Evolutionary conservation across 53 echinoderm and acorn worm species (phyloP).

Genomic region (Actinopyga echinites): DNA sequence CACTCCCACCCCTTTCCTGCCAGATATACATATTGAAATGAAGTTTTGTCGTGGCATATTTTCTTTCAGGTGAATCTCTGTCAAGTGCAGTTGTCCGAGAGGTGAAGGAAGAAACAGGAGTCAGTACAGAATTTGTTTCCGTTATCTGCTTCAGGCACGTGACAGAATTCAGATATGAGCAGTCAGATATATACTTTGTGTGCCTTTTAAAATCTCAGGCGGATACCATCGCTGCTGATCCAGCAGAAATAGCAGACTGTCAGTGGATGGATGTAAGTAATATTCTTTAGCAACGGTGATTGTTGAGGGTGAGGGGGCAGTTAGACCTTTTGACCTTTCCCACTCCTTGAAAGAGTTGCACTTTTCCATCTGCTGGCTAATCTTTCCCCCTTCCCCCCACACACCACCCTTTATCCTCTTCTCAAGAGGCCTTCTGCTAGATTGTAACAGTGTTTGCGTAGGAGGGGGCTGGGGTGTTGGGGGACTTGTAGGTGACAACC

Average conservation of each 20-base stretch:
- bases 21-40: too few relatives aligned
- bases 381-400: too few relatives aligned
- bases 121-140: constrained; percentile 76
- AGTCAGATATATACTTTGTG: constrained; percentile 92
- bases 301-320: too few relatives aligned
- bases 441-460: too few relatives aligned
- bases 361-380: too few relatives aligned
- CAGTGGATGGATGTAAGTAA: constrained; percentile 82
- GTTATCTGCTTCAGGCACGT: constrained; percentile 80
- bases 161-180: constrained; percentile 72
- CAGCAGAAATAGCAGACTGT: constrained; percentile 74
- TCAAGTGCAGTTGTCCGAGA: constrained; percentile 75
- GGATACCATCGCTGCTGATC: constrained; percentile 62
- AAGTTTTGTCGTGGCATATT: not conserved
- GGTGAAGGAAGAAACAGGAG: constrained; percentile 85
- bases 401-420: too few relatives aligned
- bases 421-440: too few relatives aligned
- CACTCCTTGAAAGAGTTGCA: too few relatives aligned
- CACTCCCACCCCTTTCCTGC: too few relatives aligned
- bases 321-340: too few relatives aligned
- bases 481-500: too few relatives aligned
- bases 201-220: constrained; percentile 77
- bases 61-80: constrained; percentile 67
- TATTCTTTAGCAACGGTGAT: not conserved
- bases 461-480: too few relatives aligned